A percentile compares a stretch with the other conserved stretches of the same genome.
These are phyloP conservation scores for Melipona bicolor DNA, from an alignment of 2,888 invertebrate species.

Conservation along the genomic window DNA sequence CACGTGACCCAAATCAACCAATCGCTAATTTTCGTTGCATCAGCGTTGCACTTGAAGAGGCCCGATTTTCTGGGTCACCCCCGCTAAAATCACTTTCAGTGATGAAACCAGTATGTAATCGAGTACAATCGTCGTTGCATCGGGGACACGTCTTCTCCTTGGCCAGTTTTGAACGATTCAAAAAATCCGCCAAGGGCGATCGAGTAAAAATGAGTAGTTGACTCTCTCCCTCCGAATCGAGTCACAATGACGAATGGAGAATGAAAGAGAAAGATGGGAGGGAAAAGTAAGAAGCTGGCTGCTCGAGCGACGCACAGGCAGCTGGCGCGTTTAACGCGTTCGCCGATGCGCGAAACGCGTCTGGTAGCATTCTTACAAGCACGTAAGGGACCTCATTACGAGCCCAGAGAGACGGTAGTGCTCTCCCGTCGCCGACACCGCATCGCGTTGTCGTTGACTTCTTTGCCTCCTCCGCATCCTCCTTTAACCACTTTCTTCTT, in stretches of 20 bases:
- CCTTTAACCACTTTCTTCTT: constrained; percentile 3
- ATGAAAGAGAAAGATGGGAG: constrained; percentile 23
- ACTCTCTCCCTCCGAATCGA: not conserved
- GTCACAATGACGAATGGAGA: constrained; percentile 45
- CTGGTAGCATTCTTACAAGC: constrained; percentile 77
- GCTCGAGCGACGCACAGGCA: constrained; percentile 67
- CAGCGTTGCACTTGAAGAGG: too few species aligned
- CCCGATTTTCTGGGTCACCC: too few species aligned
- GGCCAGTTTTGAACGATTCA: constrained; percentile 9
- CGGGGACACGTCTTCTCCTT: not conserved
- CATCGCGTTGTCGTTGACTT: constrained; percentile 41
- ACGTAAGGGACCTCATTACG: constrained; percentile 75
- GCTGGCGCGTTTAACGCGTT: constrained; percentile 76
- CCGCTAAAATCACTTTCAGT: too few species aligned
- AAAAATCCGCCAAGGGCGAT: constrained; percentile 48
- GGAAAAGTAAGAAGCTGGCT: constrained; percentile 43
- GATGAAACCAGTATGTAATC: too few species aligned
- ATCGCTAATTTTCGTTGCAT: too few species aligned
- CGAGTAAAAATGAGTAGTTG: constrained; percentile 16
- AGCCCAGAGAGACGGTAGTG: constrained; percentile 71
- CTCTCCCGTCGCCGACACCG: constrained; percentile 29
- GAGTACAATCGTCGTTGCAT: too few species aligned
- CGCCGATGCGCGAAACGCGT: constrained; percentile 78
- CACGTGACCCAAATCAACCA: too few species aligned
- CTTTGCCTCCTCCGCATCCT: constrained; percentile 35